Percentiles rank a stretch among this genome's conserved stretches.
Evolutionary conservation across 2,888 invertebrate genomes (phyloP).

Genomic region (Dendrolimus houi): DNA sequence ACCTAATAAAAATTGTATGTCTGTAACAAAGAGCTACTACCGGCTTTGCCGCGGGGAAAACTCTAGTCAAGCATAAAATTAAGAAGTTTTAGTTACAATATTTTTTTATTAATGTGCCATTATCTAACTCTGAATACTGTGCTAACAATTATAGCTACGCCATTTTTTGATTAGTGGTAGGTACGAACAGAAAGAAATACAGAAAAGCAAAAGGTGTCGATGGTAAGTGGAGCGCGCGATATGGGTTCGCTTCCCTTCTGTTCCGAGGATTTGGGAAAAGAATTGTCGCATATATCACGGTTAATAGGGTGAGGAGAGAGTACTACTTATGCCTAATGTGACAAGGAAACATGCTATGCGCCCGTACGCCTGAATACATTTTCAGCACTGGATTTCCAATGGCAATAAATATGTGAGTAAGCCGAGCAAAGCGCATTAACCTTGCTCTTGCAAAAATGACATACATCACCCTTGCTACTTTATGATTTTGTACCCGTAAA

Average conservation of each 20-base stretch:
- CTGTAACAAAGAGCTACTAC: no score
- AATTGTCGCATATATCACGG: slow-evolving; percentile 73
- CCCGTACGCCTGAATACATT: slow-evolving; percentile 57
- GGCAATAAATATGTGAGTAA: slow-evolving; percentile 60
- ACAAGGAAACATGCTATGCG: slow-evolving; percentile 69
- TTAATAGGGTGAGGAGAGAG: slow-evolving; percentile 75
- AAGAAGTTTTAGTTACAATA: no score
- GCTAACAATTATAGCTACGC: no score
- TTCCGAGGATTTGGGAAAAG: slow-evolving; percentile 67
- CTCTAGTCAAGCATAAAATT: no score
- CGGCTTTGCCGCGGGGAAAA: no score
- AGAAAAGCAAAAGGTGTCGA: slow-evolving; percentile 30
- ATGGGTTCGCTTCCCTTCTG: slow-evolving; percentile 63
- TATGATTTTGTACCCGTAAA: no score
- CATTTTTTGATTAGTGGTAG: no score
- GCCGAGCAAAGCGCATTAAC: slow-evolving; percentile 16
- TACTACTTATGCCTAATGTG: slow-evolving; percentile 76
- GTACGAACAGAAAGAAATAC: not conserved
- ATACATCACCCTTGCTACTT: no score
- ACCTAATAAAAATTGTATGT: no score
- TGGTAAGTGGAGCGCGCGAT: slow-evolving; percentile 52
- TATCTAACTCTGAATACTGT: no score
- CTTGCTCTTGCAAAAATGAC: not conserved
- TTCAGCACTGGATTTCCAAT: slow-evolving; percentile 60
- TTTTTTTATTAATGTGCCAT: no score